Conservation (phyloP, 2,113 vertebrate species). For the Takifugu flavidus region DNA sequence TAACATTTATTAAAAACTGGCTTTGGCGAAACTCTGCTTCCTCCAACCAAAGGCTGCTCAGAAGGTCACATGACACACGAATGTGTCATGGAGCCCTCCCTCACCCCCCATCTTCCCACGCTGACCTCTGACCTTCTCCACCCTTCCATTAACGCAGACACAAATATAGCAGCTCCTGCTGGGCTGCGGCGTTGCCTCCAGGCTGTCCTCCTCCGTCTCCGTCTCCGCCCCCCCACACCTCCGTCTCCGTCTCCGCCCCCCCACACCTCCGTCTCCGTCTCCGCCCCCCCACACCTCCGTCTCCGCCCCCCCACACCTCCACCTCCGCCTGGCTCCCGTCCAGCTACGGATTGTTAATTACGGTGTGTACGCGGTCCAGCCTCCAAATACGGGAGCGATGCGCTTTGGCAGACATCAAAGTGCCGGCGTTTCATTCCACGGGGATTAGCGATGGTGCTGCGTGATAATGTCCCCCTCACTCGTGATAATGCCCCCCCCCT, state of each 20-base stretch:
- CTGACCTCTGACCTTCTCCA: constrained; percentile 12
- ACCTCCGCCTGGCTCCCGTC: constrained; percentile 56
- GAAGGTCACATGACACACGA: too few relatives aligned
- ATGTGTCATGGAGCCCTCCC: too few relatives aligned
- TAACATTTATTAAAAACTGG: too few relatives aligned
- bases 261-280: constrained; percentile 12
- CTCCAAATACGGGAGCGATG: constrained; percentile 52
- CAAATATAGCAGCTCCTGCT: not conserved
- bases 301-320: too few relatives aligned
- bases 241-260: constrained; percentile 27
- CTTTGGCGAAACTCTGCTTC: too few relatives aligned
- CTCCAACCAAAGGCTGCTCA: too few relatives aligned
- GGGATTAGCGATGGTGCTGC: constrained; percentile 68
- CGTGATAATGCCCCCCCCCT: constrained; percentile 10
- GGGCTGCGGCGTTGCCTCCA: too few relatives aligned
- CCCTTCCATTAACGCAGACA: constrained; percentile 6
- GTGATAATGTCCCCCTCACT: constrained; percentile 52
- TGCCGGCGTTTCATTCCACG: constrained; percentile 63
- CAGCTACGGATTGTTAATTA: constrained; percentile 76
- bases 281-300: constrained; percentile 30
- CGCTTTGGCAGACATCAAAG: constrained; percentile 72
- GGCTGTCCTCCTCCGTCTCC: constrained; percentile 20
- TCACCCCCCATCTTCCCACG: not conserved
- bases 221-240: constrained; percentile 32
- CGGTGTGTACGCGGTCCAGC: constrained; percentile 51